A percentile compares a stretch with the other conserved stretches of the same genome.
These are phyloP conservation scores for Agriopis leucophaearia DNA, from an alignment of 2,888 invertebrate genomes.

Conservation along the genomic window DNA sequence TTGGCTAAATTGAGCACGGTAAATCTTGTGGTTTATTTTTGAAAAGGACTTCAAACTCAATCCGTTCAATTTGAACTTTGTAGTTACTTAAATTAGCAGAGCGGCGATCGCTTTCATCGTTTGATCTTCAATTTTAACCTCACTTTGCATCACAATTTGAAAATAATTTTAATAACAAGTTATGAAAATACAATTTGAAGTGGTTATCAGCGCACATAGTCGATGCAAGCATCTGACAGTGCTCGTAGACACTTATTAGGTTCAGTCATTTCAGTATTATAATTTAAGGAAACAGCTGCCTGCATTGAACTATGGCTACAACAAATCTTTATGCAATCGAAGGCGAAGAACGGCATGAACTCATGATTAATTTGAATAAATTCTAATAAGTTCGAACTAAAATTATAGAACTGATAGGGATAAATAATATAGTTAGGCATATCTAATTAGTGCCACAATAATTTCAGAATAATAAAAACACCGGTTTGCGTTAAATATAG, in stretches of 20 bases:
- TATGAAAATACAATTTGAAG: conserved; percentile 2
- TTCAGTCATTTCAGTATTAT: neutral
- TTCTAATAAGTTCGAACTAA: neutral
- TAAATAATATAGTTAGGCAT: too few species aligned
- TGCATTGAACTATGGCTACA: neutral
- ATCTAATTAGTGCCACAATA: conserved; percentile 27
- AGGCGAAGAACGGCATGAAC: too few species aligned
- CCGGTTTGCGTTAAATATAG: conserved; percentile 53
- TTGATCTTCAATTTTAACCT: conserved; percentile 36
- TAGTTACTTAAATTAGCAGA: conserved; percentile 43
- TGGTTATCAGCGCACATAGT: neutral
- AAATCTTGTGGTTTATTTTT: conserved; percentile 25
- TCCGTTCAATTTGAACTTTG: conserved; percentile 42
- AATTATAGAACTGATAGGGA: conserved; percentile 11
- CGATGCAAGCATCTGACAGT: neutral
- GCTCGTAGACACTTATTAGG: neutral
- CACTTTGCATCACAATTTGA: conserved; percentile 22
- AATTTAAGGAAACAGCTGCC: neutral
- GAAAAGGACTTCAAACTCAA: conserved; percentile 23
- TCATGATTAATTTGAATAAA: neutral
- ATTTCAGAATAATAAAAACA: conserved; percentile 44
- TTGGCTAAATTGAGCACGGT: conserved; percentile 18
- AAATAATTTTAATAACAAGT: conserved; percentile 13
- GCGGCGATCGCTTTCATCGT: conserved; percentile 31
- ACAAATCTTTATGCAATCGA: neutral